Evolutionary conservation across 2,888 invertebrate species (phyloP).

Genomic region (Philereme vetulata): DNA sequence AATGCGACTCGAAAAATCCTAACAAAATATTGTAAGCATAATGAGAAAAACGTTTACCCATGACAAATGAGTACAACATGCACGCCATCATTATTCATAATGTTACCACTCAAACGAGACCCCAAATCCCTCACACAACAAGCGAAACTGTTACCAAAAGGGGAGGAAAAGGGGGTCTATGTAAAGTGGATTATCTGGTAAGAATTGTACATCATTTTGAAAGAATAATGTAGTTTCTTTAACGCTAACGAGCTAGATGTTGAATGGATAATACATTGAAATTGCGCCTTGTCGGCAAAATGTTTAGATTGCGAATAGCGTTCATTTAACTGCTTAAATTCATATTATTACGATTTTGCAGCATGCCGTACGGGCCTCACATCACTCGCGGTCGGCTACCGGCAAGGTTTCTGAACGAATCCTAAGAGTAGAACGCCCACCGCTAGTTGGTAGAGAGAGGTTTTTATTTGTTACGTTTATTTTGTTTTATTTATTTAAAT

Average conservation of each 20-base stretch:
- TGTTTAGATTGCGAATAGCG: background rate
- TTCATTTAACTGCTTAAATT: too few relatives aligned
- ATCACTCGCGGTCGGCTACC: too few relatives aligned
- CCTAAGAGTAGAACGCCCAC: too few relatives aligned
- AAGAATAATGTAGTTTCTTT: slow-evolving; percentile 61
- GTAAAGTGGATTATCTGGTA: slow-evolving; percentile 54
- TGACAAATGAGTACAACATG: slow-evolving; percentile 63
- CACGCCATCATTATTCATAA: slow-evolving; percentile 69
- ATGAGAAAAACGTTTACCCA: slow-evolving; percentile 72
- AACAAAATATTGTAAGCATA: slow-evolving; percentile 42
- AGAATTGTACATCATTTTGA: slow-evolving; percentile 65
- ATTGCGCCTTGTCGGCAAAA: background rate
- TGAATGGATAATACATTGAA: slow-evolving; percentile 25
- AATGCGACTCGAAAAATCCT: slow-evolving; percentile 2
- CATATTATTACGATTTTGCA: too few relatives aligned
- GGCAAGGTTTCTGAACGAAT: too few relatives aligned
- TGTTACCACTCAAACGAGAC: slow-evolving; percentile 53
- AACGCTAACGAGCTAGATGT: slow-evolving; percentile 46
- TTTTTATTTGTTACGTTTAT: too few relatives aligned
- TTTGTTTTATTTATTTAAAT: too few relatives aligned
- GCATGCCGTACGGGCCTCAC: too few relatives aligned
- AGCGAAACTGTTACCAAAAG: slow-evolving; percentile 4
- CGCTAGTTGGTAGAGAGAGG: too few relatives aligned
- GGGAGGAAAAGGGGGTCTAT: slow-evolving; percentile 41
- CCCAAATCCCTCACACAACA: slow-evolving; percentile 33